Evolutionary conservation across 2,113 vertebrate genomes (phyloP), one percentile per base, ranked within the genome.

Genomic region (Rhinolophus sinicus): DNA sequence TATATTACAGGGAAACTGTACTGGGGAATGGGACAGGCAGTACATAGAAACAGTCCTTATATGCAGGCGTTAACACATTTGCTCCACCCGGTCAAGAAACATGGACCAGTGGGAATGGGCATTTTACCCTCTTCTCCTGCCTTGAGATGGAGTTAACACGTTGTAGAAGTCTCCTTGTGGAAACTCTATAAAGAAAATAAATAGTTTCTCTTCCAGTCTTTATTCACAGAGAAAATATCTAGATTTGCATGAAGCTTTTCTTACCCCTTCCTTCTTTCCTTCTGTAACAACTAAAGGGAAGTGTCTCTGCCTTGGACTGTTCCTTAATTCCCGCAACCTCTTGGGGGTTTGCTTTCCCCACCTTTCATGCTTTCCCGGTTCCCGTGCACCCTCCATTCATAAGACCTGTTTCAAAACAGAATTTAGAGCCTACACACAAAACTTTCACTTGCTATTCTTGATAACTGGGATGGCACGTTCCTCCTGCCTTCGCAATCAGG

Each of bases 111-210:
- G 54, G 3, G 38, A 16, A 2, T 10, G 15, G 10, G 28, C 21
- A n/a, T 30, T 44, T 72, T 26, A n/a, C 30, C 21, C 21, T 30
- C 10, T 10, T 40, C 50, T 70, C 38, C 85, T 26, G 8, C 26
- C 60, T 64, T 2, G 5, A 2, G 2, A 16, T 5, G 26, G 35
- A 86, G 35, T 30, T 13, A 72, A n/a, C 47, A 44, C 22, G 5
- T 28, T 5, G 2, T n/a, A 54, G 10, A 54, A 19, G 1, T 54
- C 35, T 44, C n/a, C 52, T 85, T 0, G 0, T 10, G 47, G 58
- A 90, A 93, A 78, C 78, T 65, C 19, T 35, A 33, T 54, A 54
- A 35, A 7, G 70, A 84, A 56, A 85, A 28, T 33, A n/a, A 30
- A 22, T 6, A 50, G 67, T 35, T 22, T 62, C 50, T 16, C 60